phyloP scores from a whole-genome alignment of 2,888 invertebrate genomes.

The Drosophila anomalata region DNA sequence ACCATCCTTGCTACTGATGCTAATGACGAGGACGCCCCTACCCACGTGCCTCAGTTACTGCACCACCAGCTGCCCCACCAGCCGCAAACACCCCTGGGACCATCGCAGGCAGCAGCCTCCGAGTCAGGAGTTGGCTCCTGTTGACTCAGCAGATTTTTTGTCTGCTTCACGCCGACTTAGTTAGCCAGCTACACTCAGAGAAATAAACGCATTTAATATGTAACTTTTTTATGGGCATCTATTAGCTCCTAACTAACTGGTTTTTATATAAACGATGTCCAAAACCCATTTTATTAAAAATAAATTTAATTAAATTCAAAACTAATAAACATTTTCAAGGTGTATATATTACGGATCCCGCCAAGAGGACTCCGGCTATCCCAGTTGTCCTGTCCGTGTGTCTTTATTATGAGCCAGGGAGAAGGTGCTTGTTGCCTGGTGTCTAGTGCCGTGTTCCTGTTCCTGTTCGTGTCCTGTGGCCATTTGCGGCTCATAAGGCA shows the following conservation, averaged over 20 bases:
- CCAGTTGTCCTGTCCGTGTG: constrained; percentile 53
- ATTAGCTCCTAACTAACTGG: not conserved
- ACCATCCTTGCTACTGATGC: constrained; percentile 52
- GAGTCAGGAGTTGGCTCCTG: constrained; percentile 57
- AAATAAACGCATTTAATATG: not conserved
- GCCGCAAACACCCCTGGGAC: constrained; percentile 35
- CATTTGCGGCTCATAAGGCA: constrained; percentile 80
- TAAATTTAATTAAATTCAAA: not conserved
- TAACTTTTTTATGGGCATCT: not conserved
- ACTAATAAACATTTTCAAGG: not conserved
- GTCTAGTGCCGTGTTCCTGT: constrained; percentile 31
- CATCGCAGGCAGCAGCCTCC: constrained; percentile 25
- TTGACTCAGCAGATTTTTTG: constrained; percentile 69
- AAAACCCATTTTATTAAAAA: not conserved
- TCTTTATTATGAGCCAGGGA: constrained; percentile 64
- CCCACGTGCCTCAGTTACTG: constrained; percentile 1
- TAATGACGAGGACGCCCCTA: constrained; percentile 65
- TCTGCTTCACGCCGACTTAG: constrained; percentile 54
- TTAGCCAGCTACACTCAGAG: constrained; percentile 29
- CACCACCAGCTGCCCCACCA: not conserved
- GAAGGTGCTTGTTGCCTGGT: constrained; percentile 16
- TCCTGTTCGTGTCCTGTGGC: constrained; percentile 67
- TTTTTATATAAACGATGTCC: not conserved
- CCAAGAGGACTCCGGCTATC: not conserved
- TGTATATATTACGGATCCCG: not conserved